Evolutionary conservation across 2,797 vertebrate genomes (phyloP).

Genomic region (Galaxias olidus): DNA sequence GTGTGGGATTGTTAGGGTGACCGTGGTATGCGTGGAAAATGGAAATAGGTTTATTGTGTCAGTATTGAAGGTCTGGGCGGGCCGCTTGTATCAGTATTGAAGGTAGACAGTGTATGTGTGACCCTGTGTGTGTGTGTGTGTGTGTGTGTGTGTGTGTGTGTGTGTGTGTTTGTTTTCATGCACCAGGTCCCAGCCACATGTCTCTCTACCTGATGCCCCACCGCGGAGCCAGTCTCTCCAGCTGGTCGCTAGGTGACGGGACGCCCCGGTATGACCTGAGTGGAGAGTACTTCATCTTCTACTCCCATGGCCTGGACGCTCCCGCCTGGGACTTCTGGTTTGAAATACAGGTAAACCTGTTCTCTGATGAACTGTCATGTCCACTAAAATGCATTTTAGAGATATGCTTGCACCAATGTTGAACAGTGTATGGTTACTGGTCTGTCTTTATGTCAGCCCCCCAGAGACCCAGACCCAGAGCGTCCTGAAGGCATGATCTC

Average conservation of each 20-base stretch:
- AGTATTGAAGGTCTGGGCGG: background rate
- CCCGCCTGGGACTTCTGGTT: slow-evolving; percentile 92
- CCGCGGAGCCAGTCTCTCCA: slow-evolving; percentile 74
- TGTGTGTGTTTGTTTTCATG: background rate
- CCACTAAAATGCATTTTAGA: background rate
- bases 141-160: slow-evolving; percentile 2
- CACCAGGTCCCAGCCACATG: slow-evolving; percentile 92
- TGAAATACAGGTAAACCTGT: slow-evolving; percentile 84
- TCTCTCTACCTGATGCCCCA: slow-evolving; percentile 86
- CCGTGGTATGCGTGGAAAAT: background rate
- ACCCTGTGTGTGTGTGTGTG: background rate
- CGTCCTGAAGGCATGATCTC: slow-evolving; percentile 83
- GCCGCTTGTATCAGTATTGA: background rate
- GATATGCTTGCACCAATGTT: no score
- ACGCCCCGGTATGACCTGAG: slow-evolving; percentile 78
- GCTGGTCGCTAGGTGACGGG: slow-evolving; percentile 91
- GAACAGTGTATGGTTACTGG: no score
- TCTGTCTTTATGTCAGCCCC: slow-evolving; percentile 67
- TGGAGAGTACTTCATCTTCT: slow-evolving; percentile 94
- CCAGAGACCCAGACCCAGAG: slow-evolving; percentile 67
- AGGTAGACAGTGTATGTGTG: background rate
- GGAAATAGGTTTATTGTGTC: background rate
- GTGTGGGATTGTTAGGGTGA: no score
- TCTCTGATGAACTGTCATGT: background rate
- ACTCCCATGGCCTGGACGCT: slow-evolving; percentile 88